Evolutionary conservation across 2,113 vertebrate genomes (phyloP).

Genomic region (Pomatorhinus ruficollis): DNA sequence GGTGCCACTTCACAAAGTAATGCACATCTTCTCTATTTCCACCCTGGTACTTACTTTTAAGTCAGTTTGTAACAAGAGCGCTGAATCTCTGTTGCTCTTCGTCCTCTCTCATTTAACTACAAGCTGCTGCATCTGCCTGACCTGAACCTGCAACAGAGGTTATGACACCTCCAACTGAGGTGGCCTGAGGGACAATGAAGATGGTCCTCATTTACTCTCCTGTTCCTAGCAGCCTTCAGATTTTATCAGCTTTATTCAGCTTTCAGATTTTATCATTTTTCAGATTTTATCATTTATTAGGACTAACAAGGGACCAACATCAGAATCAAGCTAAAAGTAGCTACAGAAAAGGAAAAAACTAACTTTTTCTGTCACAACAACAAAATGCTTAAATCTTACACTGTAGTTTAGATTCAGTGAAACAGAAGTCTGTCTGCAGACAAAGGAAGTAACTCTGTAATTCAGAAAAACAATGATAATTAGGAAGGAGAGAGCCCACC

Average conservation of each 20-base stretch:
- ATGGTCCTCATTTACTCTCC: not conserved
- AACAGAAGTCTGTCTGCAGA: not conserved
- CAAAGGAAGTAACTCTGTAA: not conserved
- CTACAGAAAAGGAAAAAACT: not conserved
- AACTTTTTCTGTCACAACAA: not conserved
- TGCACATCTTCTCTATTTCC: not conserved
- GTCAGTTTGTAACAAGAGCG: not conserved
- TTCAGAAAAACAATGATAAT: not conserved
- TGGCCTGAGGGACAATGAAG: not conserved
- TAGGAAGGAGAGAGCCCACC: not conserved
- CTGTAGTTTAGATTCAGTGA: not conserved
- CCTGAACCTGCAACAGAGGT: not conserved
- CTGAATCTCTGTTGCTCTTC: not conserved
- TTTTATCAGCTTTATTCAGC: too few relatives aligned
- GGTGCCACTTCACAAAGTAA: not conserved
- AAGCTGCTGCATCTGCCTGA: not conserved
- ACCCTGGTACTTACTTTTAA: not conserved
- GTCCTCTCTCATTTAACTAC: not conserved
- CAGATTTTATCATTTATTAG: not conserved
- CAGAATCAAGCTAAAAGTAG: not conserved
- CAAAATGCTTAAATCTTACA: not conserved
- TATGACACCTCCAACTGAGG: not conserved
- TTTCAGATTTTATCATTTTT: not conserved
- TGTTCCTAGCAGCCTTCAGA: not conserved
- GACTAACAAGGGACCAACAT: not conserved